A percentile compares a stretch with the other conserved stretches of the same genome.
These are phyloP conservation scores for Abrostola triplasia DNA, from an alignment of 2,888 invertebrate genomes.

Conservation along the genomic window DNA sequence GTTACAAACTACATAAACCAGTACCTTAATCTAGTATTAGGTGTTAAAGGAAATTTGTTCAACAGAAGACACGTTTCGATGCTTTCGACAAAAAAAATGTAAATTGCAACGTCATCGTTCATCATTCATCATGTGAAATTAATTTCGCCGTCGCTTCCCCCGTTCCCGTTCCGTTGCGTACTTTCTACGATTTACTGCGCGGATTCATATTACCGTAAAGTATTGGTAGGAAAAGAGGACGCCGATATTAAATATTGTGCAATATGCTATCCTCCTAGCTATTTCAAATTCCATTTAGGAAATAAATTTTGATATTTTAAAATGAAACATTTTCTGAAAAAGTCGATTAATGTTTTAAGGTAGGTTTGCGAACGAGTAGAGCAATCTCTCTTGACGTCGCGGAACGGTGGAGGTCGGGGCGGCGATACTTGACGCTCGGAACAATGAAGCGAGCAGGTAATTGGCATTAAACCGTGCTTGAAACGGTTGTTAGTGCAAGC, in stretches of 20 bases:
- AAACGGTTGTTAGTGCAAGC: conserved; percentile 73
- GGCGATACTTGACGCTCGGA: conserved; percentile 72
- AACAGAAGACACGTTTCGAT: conserved; percentile 62
- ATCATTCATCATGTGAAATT: conserved; percentile 87
- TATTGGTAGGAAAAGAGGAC: conserved; percentile 68
- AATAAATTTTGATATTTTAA: conserved; percentile 37
- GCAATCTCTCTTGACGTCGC: conserved; percentile 62
- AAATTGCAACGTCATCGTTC: conserved; percentile 84
- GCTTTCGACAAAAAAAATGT: conserved; percentile 70
- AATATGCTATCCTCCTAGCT: conserved; percentile 42
- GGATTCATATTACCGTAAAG: conserved; percentile 75
- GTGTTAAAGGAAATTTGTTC: conserved; percentile 57
- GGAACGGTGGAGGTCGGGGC: conserved; percentile 48
- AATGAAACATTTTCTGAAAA: conserved; percentile 35
- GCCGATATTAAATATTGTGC: conserved; percentile 73
- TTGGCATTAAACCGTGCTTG: conserved; percentile 78
- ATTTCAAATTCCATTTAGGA: conserved; percentile 46
- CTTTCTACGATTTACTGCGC: conserved; percentile 80
- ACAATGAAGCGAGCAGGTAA: conserved; percentile 78
- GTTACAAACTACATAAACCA: not conserved
- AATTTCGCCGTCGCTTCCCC: conserved; percentile 78
- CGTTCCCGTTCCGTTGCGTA: conserved; percentile 72
- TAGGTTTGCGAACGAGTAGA: conserved; percentile 51
- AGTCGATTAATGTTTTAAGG: conserved; percentile 46
- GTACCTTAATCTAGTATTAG: conserved; percentile 13